Conservation (phyloP, 2,888 invertebrate species). For the Leptinotarsa tumamoca region DNA sequence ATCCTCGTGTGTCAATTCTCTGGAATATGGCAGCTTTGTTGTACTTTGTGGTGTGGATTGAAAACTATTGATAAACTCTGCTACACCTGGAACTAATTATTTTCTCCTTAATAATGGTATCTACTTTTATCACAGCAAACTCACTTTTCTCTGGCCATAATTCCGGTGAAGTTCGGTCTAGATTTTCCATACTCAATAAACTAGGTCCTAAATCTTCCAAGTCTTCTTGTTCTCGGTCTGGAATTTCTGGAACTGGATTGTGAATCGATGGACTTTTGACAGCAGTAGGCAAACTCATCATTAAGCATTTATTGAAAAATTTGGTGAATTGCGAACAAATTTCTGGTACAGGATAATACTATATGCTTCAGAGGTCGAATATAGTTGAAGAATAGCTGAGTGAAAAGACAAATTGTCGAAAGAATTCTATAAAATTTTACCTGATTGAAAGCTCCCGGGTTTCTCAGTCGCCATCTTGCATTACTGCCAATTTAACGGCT, state of each 20-base stretch:
- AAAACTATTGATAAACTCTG: constrained; percentile 82
- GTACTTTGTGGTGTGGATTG: constrained; percentile 68
- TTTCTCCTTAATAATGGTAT: constrained; percentile 11
- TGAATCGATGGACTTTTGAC: constrained; percentile 48
- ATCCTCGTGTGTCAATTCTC: constrained; percentile 79
- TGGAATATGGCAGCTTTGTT: constrained; percentile 76
- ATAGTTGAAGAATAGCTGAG: constrained; percentile 7
- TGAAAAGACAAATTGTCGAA: constrained; percentile 20
- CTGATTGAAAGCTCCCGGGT: constrained; percentile 73
- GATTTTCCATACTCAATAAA: constrained; percentile 88
- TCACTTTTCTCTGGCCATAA: constrained; percentile 96
- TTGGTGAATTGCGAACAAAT: background rate
- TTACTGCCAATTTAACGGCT: constrained; percentile 56
- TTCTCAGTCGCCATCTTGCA: constrained; percentile 77
- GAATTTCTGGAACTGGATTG: constrained; percentile 42
- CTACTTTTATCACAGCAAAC: constrained; percentile 10
- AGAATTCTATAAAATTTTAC: constrained; percentile 64
- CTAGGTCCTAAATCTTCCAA: constrained; percentile 73
- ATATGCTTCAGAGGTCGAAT: background rate
- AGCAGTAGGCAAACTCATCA: constrained; percentile 34
- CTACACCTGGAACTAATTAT: constrained; percentile 86
- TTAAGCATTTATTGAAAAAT: background rate
- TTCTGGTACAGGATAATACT: background rate
- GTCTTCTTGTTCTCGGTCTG: constrained; percentile 53
- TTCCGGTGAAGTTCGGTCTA: constrained; percentile 95